Conservation (phyloP, 2,888 invertebrate genomes). For the Galeopsomyia nigrocyanea region DNA sequence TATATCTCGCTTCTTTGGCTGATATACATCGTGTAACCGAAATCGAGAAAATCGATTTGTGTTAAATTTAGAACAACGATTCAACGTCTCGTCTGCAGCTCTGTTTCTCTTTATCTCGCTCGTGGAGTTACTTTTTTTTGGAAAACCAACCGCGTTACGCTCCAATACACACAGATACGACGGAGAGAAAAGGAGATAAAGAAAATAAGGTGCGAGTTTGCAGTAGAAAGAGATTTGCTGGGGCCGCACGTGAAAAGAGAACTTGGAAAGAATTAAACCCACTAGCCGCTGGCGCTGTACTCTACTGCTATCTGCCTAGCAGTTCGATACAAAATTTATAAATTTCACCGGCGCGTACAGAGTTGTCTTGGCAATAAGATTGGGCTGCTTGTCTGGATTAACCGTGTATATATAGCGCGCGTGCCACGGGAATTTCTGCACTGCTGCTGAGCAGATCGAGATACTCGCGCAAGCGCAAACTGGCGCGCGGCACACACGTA, state of each 20-base stretch:
- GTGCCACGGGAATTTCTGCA: not conserved
- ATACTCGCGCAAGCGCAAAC: no score
- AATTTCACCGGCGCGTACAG: not conserved
- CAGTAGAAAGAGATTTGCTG: not conserved
- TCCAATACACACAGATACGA: slow-evolving; percentile 11
- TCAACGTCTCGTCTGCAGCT: no score
- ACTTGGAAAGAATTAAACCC: slow-evolving; percentile 2
- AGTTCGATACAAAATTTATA: slow-evolving; percentile 10
- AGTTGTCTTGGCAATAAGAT: slow-evolving; percentile 25
- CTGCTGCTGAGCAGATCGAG: no score
- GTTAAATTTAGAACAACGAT: no score
- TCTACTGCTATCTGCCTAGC: no score
- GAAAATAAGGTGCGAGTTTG: not conserved
- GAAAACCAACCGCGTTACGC: no score
- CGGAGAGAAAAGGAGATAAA: slow-evolving; percentile 48
- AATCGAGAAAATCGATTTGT: no score
- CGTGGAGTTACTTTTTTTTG: no score
- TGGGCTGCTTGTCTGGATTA: slow-evolving; percentile 38
- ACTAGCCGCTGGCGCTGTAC: not conserved
- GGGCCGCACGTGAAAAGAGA: not conserved
- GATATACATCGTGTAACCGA: no score
- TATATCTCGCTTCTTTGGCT: no score
- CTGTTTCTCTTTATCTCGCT: no score
- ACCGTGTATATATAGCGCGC: slow-evolving; percentile 19
- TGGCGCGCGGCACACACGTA: not conserved